Evolutionary conservation across 2,113 vertebrate genomes (phyloP), one percentile per base, ranked within the genome.

Genomic region (Rhegmatorhina hoffmannsi): DNA sequence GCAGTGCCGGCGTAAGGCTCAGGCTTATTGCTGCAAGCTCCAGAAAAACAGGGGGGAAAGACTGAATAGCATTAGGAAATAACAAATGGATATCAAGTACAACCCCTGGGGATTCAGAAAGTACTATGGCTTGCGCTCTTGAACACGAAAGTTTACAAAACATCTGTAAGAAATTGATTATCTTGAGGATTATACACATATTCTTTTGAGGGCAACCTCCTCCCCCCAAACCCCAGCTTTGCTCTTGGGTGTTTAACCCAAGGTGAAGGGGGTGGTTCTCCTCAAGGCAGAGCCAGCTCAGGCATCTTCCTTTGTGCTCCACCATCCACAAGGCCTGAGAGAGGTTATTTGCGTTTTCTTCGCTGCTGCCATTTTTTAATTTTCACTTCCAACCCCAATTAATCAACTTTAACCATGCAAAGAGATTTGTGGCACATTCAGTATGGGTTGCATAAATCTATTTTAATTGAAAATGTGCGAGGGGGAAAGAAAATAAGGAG

Each of bases 331-430:
- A 68, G 63, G 44, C 85, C 69, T 46, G 17, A 24, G 85, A 92
- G 94, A 81, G 34, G 49, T 3, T 24, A 2, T 75, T 79, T 31
- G 70, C 80, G 18, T 20, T 93, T 72, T 44, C 38, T 43, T 55
- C 90, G 63, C 53, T 58, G 87, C 52, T 97, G 84, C 59, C 40
- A 36, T 89, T 90, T 88, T 95, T 80, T 92, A 93, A 75, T 96
- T 96, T 94, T 97, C 96, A 93, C 83, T 97, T 96, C 91, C 33
- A 2, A 94, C 77, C 84, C 89, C 34, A 92, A 69, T 95, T 95
- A 96, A 96, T 98, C 95, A 94, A 96, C 90, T 92, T 95, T 93
- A 97, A 92, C 89, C 94, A 82, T 79, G 94, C 93, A 95, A 92
- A 92, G 77, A 96, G 86, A 96, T 97, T 92, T 96, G 64, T 17